These are phyloP conservation scores for Platalea minor DNA, from an alignment of 2,797 vertebrate species.

Conservation along the genomic window DNA sequence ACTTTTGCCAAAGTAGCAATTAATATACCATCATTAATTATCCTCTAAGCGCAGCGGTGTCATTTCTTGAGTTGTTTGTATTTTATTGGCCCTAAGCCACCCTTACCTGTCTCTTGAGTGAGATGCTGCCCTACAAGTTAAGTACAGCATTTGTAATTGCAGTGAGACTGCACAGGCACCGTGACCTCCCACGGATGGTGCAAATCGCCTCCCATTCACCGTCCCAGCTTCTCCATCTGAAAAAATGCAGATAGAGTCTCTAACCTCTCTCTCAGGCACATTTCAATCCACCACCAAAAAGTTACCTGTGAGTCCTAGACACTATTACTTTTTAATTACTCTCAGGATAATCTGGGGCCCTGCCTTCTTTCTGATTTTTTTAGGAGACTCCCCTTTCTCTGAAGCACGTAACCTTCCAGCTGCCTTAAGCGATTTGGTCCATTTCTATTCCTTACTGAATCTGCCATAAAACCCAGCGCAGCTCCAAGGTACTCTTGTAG, in stretches of 20 bases:
- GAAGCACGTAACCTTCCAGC: not conserved
- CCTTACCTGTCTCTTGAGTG: not conserved
- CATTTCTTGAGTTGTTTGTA: not conserved
- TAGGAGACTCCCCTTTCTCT: not conserved
- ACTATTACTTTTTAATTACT: not conserved
- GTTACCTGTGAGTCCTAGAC: not conserved
- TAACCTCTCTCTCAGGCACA: not conserved
- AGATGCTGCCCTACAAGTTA: not conserved
- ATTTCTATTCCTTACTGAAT: not conserved
- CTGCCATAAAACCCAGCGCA: not conserved
- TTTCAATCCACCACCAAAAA: not conserved
- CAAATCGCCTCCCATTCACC: not conserved
- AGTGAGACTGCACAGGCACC: not conserved
- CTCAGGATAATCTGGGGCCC: not conserved
- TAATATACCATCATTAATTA: not conserved
- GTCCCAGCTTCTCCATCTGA: not conserved
- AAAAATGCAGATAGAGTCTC: accelerated
- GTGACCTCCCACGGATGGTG: accelerated
- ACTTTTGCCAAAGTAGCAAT: conserved; percentile 8
- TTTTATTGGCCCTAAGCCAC: not conserved
- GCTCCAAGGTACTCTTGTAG: not conserved
- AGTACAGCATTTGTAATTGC: not conserved
- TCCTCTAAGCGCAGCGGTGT: not conserved
- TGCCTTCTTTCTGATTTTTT: not conserved
- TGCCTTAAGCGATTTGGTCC: not conserved